These are phyloP conservation scores for Hypomecis punctinalis DNA, from an alignment of 2,888 invertebrate species.

Conservation along the genomic window DNA sequence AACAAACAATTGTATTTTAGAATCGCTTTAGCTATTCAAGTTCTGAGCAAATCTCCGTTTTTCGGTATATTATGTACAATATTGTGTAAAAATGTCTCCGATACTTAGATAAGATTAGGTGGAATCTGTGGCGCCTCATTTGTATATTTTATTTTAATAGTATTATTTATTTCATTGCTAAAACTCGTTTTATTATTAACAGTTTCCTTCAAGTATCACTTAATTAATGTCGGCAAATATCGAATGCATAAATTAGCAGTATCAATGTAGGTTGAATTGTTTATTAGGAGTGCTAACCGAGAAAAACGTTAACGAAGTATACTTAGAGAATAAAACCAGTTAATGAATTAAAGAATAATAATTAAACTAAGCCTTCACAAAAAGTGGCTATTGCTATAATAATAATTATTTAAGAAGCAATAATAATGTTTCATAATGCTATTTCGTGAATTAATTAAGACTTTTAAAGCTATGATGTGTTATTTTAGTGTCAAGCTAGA, in stretches of 20 bases:
- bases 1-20: no score
- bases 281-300: constrained; percentile 8
- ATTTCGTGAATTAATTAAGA: constrained; percentile 1
- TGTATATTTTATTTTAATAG: no score
- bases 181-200: neutral
- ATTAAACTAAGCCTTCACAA: neutral
- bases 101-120: no score
- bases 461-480: neutral
- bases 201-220: neutral
- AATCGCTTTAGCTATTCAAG: no score
- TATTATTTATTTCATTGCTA: neutral
- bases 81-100: no score
- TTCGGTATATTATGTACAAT: no score
- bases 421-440: constrained; percentile 1
- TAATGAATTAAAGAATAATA: constrained; percentile 3
- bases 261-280: constrained; percentile 19
- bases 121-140: no score
- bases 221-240: constrained; percentile 7
- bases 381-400: constrained; percentile 7
- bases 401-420: constrained; percentile 6
- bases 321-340: constrained; percentile 7
- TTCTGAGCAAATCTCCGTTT: no score
- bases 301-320: constrained; percentile 11
- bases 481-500: neutral
- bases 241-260: constrained; percentile 10